These are phyloP conservation scores for Drosophila triauraria DNA, from an alignment of 1,140 invertebrate species.

Conservation along the genomic window DNA sequence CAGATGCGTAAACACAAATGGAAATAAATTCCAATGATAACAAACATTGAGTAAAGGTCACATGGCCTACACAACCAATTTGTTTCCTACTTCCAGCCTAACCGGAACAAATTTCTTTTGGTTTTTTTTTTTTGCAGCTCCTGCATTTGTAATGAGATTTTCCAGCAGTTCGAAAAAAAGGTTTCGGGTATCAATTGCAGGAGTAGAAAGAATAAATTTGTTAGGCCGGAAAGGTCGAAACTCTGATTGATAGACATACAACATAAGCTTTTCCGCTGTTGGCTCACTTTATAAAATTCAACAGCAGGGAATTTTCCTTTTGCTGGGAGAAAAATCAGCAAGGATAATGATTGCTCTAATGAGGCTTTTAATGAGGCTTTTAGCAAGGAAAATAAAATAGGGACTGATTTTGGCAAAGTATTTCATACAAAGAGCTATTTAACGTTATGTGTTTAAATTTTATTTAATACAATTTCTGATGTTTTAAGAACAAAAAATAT, in stretches of 20 bases:
- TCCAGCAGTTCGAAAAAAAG: constrained; percentile 22
- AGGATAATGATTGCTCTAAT: constrained; percentile 1
- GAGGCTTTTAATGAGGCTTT: not conserved
- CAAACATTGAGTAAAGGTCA: constrained; percentile 46
- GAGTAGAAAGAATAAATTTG: constrained; percentile 34
- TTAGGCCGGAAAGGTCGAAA: constrained; percentile 36
- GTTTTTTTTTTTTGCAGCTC: constrained; percentile 4
- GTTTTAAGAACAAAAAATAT: too few relatives aligned
- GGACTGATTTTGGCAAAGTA: not conserved
- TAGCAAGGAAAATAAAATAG: not conserved
- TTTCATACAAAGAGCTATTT: not conserved
- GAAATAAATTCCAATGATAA: constrained; percentile 40
- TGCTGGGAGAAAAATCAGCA: not conserved
- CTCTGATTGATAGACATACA: constrained; percentile 64
- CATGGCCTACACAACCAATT: constrained; percentile 19
- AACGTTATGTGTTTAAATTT: too few relatives aligned
- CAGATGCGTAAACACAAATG: constrained; percentile 49
- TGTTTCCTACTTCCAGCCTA: constrained; percentile 11
- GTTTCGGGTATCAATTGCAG: constrained; percentile 64
- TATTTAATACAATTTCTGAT: too few relatives aligned
- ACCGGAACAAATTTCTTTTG: constrained; percentile 5
- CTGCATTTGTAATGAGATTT: constrained; percentile 70
- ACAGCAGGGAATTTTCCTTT: not conserved
- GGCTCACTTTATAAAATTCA: constrained; percentile 39
- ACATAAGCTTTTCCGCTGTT: constrained; percentile 1